Evolutionary conservation across 2,113 vertebrate genomes (phyloP), one percentile per base, ranked within the genome.

Genomic region (Sminthopsis crassicaudata): DNA sequence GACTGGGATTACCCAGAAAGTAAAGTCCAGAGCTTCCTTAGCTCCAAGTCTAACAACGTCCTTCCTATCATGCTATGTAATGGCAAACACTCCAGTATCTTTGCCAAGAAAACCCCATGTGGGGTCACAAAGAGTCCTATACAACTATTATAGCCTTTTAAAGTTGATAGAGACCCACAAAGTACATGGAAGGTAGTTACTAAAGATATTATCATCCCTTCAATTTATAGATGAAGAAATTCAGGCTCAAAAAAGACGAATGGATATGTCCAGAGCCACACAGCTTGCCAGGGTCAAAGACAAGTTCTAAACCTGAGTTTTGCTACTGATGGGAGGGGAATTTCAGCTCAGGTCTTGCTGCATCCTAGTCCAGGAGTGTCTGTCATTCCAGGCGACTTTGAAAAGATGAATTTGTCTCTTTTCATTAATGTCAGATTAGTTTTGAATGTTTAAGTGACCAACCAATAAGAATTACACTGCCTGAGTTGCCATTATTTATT

Each of bases 401-500:
- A 42, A 76, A 76, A n/a, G 36, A 19, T 76, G 36, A n/a, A 76
- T 16, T n/a, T 76, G 67, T 76, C 67, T 42, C 67, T 42, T 76
- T 76, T 76, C 36, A 76, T 76, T 76, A 76, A 42, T 16, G 67
- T 76, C 22, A 76, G 36, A 11, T 54, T 94, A 26, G 36, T 92
- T 16, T 57, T 67, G 92, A 91, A 91, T 93, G 93, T 24, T 92
- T 19, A 36, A 54, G 89, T 52, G 8, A 88, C 0, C 1, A 30
- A 55, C 50, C 11, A 53, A 25, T 24, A 95, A 27, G 76, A 60
- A 0, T 94, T 51, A 51, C 91, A 51, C 91, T 42, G 10, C 91
- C 22, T 42, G 24, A 67, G 26, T 92, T 36, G 50, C 26, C n/a
- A n/a, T 94, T 91, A 88, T 57, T 25, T 94, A 92, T 96, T 91